Evolutionary conservation across 1,140 invertebrate genomes (phyloP).

Genomic region (Apis cerana): DNA sequence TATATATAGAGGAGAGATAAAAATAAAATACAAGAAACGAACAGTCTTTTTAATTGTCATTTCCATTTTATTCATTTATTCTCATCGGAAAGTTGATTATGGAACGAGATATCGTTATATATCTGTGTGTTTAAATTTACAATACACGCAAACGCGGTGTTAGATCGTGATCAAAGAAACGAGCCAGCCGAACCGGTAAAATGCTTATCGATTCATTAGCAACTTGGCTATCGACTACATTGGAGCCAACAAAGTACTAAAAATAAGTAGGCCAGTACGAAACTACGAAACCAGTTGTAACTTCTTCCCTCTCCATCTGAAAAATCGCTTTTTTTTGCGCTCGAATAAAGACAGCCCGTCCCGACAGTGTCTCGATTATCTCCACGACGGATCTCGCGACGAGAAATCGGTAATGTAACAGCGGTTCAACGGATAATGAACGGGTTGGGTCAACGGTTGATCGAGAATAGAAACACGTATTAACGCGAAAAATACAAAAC

Average conservation of each 20-base stretch:
- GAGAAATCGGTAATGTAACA: constrained; percentile 18
- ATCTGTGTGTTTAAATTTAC: neutral
- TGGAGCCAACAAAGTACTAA: neutral
- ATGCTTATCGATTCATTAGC: constrained; percentile 52
- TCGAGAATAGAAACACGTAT: too few relatives aligned
- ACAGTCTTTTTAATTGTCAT: neutral
- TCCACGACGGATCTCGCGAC: neutral
- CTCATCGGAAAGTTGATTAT: neutral
- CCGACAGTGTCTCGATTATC: too few relatives aligned
- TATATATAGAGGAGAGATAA: neutral
- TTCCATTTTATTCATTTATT: constrained; percentile 5
- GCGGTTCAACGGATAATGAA: constrained; percentile 1
- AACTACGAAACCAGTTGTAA: neutral
- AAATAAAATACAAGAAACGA: neutral
- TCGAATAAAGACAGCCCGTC: neutral
- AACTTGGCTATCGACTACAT: constrained; percentile 1
- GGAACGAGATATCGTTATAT: too few relatives aligned
- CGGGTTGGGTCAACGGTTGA: neutral
- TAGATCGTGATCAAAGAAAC: neutral
- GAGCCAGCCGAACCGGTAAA: constrained; percentile 17
- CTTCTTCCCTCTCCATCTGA: neutral
- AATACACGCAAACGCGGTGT: neutral
- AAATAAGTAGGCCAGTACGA: constrained; percentile 8
- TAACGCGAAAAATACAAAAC: neutral
- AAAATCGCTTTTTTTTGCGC: neutral